Evolutionary conservation across 2,888 invertebrate genomes (phyloP), one percentile per base, ranked within the genome.

Genomic region (Oxyteleia sp.): DNA sequence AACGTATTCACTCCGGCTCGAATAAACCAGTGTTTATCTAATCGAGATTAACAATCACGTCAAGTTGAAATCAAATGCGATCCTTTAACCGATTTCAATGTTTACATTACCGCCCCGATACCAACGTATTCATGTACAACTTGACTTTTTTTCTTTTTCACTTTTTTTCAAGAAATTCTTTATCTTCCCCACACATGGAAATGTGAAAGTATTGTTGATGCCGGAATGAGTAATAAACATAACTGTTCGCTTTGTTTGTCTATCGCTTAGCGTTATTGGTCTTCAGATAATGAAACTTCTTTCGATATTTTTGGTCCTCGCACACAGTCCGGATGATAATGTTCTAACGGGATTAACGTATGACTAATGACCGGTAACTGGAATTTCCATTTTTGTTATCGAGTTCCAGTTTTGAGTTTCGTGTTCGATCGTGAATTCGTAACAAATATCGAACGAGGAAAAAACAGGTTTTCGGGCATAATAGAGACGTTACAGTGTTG

Each of bases 181-280:
- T 69, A 57, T 57, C 69, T 18, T 53, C 16, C n/a, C 59, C 16
- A 45, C 29, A 26, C 26, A 26, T 26, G 55, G 29, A 74, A 45
- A 63, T 55, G 53, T 63, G 55, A 74, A 63, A 74, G 74, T 74
- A n/a, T 43, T 20, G 38, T 32, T 35, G 49, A 55, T 55, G 4
- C 35, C 8, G 23, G 23, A 7, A 11, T 18, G 55, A 63, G 45
- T 26, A 53, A 63, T 74, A 61, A 61, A 61, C 61, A 72, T 74
- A 74, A 63, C 63, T 74, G 74, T 75, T 53, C 63, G 23, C n/a
- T n/a, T 55, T 74, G 45, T 55, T 72, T 74, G 29, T 49, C 63
- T 74, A 74, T 43, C 43, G 35, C 20, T 74, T 64, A 57, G 35
- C 64, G 18, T 64, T 64, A 55, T 75, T 75, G 47, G 64, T 45